Conservation (phyloP, 1,140 invertebrate species). For the Diorhabda carinulata region DNA sequence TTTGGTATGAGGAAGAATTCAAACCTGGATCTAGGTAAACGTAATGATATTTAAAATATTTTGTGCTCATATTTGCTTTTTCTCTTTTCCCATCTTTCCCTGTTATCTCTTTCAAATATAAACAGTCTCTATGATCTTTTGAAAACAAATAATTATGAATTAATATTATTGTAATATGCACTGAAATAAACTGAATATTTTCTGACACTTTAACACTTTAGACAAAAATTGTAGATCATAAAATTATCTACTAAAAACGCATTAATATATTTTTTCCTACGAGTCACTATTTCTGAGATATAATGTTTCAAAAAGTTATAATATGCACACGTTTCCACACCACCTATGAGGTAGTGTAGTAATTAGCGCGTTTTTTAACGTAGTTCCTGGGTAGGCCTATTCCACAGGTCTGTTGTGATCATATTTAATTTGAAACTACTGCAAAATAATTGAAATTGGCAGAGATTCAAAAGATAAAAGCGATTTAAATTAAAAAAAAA, state of each 20-base stretch:
- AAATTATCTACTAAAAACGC: no score
- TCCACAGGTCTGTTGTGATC: no score
- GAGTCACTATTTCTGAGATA: no score
- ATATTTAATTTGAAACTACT: no score
- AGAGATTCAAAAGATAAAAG: no score
- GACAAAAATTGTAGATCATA: background rate
- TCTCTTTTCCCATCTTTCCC: background rate
- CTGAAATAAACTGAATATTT: background rate
- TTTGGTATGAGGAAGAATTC: constrained; percentile 70
- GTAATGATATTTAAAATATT: background rate
- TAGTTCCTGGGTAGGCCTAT: no score
- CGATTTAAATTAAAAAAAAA: no score
- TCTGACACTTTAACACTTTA: background rate
- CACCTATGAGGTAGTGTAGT: background rate
- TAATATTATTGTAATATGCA: background rate
- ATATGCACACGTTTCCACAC: no score
- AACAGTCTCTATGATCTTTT: background rate
- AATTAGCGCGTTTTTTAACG: no score
- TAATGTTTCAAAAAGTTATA: no score
- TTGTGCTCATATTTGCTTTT: background rate
- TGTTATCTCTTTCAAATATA: background rate
- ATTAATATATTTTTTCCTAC: no score
- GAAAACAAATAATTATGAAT: background rate
- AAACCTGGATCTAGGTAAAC: constrained; percentile 46
- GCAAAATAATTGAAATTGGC: no score